A percentile compares a stretch with the other conserved stretches of the same genome.
These are phyloP conservation scores for Cottoperca gobio DNA, from an alignment of 2,797 vertebrate genomes.

Conservation along the genomic window DNA sequence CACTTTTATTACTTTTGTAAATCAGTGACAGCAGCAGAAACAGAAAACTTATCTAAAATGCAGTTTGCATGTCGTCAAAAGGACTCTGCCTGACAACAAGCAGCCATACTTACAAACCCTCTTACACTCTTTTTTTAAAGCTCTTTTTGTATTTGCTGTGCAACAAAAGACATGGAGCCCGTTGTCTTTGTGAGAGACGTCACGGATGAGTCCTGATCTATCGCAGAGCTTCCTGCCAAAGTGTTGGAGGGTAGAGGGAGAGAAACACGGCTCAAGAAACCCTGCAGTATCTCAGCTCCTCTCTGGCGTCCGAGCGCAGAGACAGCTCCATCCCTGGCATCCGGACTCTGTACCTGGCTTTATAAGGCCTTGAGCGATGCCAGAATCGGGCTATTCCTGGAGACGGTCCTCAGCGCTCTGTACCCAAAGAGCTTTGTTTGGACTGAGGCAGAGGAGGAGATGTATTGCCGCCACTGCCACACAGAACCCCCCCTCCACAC, in stretches of 20 bases:
- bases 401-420: slow-evolving; percentile 37
- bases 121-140: too few relatives aligned
- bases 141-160: too few relatives aligned
- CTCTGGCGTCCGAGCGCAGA: slow-evolving; percentile 20
- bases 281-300: slow-evolving; percentile 66
- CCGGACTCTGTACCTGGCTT: slow-evolving; percentile 74
- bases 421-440: slow-evolving; percentile 76
- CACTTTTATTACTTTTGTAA: too few relatives aligned
- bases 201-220: slow-evolving; percentile 53
- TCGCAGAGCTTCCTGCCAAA: slow-evolving; percentile 69
- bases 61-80: too few relatives aligned
- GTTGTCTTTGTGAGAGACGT: slow-evolving; percentile 14
- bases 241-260: slow-evolving; percentile 39
- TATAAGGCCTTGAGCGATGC: slow-evolving; percentile 75
- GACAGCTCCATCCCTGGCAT: slow-evolving; percentile 69
- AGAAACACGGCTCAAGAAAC: slow-evolving; percentile 34
- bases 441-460: slow-evolving; percentile 61
- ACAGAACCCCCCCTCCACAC: background rate
- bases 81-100: too few relatives aligned
- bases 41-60: too few relatives aligned
- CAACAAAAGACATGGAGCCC: background rate
- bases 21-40: too few relatives aligned
- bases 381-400: slow-evolving; percentile 74
- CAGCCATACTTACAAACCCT: too few relatives aligned
- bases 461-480: slow-evolving; percentile 54